Percentiles rank a stretch among this genome's conserved stretches.
phyloP scores from a whole-genome alignment of 1,140 invertebrate species.

The Acyrthosiphon pisum region DNA sequence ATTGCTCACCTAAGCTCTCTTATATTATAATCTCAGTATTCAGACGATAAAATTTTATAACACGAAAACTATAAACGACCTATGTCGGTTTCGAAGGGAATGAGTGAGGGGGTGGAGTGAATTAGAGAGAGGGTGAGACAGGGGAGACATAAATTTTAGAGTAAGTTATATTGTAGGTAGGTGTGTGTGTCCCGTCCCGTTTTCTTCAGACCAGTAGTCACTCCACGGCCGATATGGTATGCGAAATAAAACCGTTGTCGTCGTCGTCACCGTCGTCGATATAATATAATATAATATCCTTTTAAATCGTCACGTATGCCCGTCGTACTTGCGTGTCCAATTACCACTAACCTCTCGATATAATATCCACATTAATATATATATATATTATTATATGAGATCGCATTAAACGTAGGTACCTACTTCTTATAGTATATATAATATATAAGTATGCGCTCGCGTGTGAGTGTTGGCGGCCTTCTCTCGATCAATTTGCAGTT shows the following conservation, averaged over 20 bases:
- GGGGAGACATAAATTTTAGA: neutral
- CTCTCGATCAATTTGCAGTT: slow-evolving; percentile 15
- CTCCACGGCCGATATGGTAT: neutral
- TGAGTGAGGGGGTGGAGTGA: too few species aligned
- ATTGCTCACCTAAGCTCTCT: neutral
- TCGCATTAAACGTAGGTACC: neutral
- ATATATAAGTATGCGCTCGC: neutral
- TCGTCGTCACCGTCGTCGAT: neutral
- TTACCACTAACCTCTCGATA: neutral
- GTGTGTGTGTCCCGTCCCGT: neutral
- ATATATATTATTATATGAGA: neutral
- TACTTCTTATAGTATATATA: neutral
- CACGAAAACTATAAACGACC: neutral
- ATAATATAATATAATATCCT: neutral
- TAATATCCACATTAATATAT: neutral
- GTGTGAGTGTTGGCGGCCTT: neutral
- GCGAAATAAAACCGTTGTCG: neutral
- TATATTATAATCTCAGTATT: too few species aligned
- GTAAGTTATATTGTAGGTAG: neutral
- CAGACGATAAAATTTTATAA: neutral
- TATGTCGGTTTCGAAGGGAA: neutral
- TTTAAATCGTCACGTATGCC: neutral
- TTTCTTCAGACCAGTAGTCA: neutral
- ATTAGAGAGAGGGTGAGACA: neutral
- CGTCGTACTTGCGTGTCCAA: neutral